Evolutionary conservation across 1,140 invertebrate species (phyloP), one percentile per base, ranked within the genome.

Genomic region (Bacillus rossius): DNA sequence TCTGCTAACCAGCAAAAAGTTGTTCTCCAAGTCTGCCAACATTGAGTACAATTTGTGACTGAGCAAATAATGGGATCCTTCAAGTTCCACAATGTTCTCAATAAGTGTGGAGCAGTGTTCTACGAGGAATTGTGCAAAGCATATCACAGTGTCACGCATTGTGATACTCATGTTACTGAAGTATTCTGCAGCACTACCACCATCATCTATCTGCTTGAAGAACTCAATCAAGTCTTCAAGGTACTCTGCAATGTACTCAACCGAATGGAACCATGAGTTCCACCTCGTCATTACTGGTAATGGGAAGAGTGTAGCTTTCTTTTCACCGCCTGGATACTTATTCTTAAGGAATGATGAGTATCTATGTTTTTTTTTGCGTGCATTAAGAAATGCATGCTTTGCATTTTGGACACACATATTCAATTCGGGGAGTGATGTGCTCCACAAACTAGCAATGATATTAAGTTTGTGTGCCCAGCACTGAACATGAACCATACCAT

Each of bases 391-490:
- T 20, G 43, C 29, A 34, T 19, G 23, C 23, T 45, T 45, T 8
- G 43, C 23, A 13, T 45, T 45, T 45, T 19, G 23, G 17, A 45
- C 23, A 45, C 43, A 45, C 13, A 3, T 8, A 25, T 45, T 45
- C 17, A 45, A 25, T 25, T 45, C 43, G 17, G 43, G 43, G 5
- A 45, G 23, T 5, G 43, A 20, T 45, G n/a, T 45, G 23, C 17
- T 34, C 29, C 29, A 34, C 43, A 45, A 45, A 20, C 43, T 25
- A 45, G 43, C 43, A 7, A 45, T 25, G 17, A 45, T 19, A 25
- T 45, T 45, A 20, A 45, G 43, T 25, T 45, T 45, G 23, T 45
- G 43, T 45, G 43, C 43, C 43, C 43, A 45, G 43, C 43, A 34
- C 29, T 34, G 29, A 34, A 45, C 23, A 25, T 45, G 43, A 19